Evolutionary conservation across 2,797 vertebrate species (phyloP), one percentile per base, ranked within the genome.

Genomic region (Macrochelys suwanniensis): DNA sequence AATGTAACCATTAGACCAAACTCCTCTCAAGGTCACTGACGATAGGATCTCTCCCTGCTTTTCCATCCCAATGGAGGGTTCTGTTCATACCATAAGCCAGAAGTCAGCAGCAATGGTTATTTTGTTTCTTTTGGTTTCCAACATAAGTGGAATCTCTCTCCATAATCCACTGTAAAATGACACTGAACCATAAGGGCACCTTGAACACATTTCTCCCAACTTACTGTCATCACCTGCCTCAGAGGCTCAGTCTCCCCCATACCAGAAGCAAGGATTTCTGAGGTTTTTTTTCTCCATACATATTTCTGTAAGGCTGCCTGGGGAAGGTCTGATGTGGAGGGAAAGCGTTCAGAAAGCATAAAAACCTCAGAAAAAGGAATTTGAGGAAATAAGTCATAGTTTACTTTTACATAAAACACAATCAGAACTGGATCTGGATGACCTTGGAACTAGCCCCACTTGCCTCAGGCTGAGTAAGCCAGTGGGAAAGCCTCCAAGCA

Each of bases 401-500:
- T 42, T 42, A 42, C 37, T 3, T 42, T 4, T 42, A 42, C 37
- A 42, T 42, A 42, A 42, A 42, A 42, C 37, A 42, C 37, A 42
- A 42, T 42, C 37, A 49, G 80, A 90, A 88, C 81, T 93, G 50
- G 59, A 96, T 94, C 71, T 93, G 90, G 94, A 49, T 80, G 77
- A 97, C 88, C 33, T 95, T 97, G 96, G 87, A 96, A 80, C 61
- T 54, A 88, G 85, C 90, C 80, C 53, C 65, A 56, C 86, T 96
- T 96, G 91, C 84, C 42, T 95, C 85, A 92, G 84, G 90, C 90
- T 96, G 89, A 96, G 87, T 87, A 96, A 95, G 90, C 74, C 59
- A 78, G 78, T 33, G 82, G 94, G 94, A 93, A 93, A 16, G 26
- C 56, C 61, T 97, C 96, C 97, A 98, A 97, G 85, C 49, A 94